phyloP scores from a whole-genome alignment of 2,888 invertebrate species.

The Amphiduros pacificus region DNA sequence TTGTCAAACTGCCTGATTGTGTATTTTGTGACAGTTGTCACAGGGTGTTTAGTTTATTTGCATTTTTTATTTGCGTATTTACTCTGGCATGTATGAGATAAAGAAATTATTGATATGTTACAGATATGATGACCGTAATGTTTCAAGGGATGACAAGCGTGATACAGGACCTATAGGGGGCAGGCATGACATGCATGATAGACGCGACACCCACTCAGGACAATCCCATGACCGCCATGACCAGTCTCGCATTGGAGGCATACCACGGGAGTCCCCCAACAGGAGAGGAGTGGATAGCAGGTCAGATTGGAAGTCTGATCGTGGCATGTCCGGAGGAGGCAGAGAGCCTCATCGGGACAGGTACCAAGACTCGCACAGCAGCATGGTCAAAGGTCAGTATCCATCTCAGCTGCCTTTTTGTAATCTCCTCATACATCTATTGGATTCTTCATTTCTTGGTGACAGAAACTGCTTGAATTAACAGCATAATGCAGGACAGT shows the following conservation, averaged over 20 bases:
- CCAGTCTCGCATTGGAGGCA: conserved; percentile 2
- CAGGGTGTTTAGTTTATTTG: no score
- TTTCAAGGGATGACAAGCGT: background rate
- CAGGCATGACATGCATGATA: background rate
- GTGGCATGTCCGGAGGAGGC: conserved; percentile 17
- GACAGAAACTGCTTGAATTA: no score
- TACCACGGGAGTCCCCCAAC: conserved; percentile 8
- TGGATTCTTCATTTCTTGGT: no score
- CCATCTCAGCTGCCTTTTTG: no score
- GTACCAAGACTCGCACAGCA: background rate
- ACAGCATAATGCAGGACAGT: no score
- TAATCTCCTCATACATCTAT: no score
- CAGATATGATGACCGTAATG: conserved; percentile 4
- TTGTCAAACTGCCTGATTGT: no score
- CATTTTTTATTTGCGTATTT: conserved; percentile 1
- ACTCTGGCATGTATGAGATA: background rate
- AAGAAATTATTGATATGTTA: conserved; percentile 7
- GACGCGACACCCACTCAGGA: conserved; percentile 1
- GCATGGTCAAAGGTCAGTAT: conserved; percentile 1
- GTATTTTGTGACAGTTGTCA: no score
- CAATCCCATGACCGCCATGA: conserved; percentile 5
- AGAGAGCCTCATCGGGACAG: conserved; percentile 11
- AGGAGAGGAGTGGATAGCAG: conserved; percentile 20
- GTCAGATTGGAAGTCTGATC: conserved; percentile 32
- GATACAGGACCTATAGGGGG: background rate